Percentiles rank a stretch among this genome's conserved stretches.
phyloP scores from a whole-genome alignment of 2,113 vertebrate species.

The Podiceps cristatus region DNA sequence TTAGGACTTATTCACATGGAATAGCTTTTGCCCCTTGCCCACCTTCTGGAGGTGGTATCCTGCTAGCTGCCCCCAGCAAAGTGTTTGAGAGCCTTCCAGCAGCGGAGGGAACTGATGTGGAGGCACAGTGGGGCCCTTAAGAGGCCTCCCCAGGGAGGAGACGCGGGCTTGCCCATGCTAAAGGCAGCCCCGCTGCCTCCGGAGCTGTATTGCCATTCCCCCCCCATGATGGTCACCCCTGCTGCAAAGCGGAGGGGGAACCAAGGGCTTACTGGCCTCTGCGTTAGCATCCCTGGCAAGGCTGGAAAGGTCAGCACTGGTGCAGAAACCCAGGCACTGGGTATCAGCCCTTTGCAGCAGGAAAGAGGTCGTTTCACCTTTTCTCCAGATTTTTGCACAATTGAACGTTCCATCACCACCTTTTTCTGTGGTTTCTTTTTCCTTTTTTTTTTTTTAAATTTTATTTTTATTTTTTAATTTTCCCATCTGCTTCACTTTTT shows the following conservation, averaged over 20 bases:
- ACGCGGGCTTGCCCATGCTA: not conserved
- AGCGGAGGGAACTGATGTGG: not conserved
- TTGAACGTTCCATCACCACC: not conserved
- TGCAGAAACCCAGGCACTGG: not conserved
- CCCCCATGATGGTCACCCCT: fast-evolving
- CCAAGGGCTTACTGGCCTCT: not conserved
- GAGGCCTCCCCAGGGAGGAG: not conserved
- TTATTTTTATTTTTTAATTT: not conserved
- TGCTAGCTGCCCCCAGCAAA: not conserved
- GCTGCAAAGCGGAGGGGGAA: not conserved
- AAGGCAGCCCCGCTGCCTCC: not conserved
- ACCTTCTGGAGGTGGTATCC: not conserved
- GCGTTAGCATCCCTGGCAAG: not conserved
- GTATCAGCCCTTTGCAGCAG: not conserved
- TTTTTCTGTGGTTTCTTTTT: not conserved
- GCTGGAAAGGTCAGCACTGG: not conserved
- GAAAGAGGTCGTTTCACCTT: not conserved
- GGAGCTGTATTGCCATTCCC: fast-evolving
- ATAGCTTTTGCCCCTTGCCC: not conserved
- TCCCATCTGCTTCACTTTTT: not conserved
- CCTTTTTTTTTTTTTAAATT: not conserved
- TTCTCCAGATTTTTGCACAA: not conserved
- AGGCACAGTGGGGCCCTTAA: not conserved
- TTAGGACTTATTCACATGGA: fast-evolving
- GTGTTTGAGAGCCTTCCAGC: not conserved